Evolutionary conservation across 2,888 invertebrate genomes (phyloP), one percentile per base, ranked within the genome.

Genomic region (Arrhopalites spinosus): DNA sequence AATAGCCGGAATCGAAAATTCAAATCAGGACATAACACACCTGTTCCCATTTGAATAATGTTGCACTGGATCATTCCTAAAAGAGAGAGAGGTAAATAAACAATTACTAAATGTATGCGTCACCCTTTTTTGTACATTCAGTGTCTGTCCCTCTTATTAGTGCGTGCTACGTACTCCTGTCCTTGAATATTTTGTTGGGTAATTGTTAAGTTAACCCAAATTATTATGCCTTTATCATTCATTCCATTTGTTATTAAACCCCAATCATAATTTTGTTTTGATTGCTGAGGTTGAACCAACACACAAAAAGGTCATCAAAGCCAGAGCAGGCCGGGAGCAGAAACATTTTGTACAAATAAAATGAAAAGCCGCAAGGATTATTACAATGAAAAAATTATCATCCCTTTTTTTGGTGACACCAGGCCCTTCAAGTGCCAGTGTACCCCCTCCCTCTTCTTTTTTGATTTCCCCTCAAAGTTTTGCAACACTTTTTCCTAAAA

Each of bases 241-340:
- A 11, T 7, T 36, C 3, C 36, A 3, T 7, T 8, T 53, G 23
- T 53, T 30, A 36, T 64, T 50, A 56, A 50, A n/a, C n/a, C n/a
- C 29, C 17, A 30, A 53, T 25, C 56, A 29, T 70, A 70, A 70
- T 70, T 70, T 30, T 56, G 20, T 70, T 70, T 70, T 70, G 70
- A 70, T 70, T 70, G 59, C 20, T n/a, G 70, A 70, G 70, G 70
- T 29, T 30, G 70, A 36, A 29, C 56, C 27, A 47, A 17, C 1
- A 64, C n/a, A 17, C 2, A 30, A 64, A 20, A 20, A 30, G 64
- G 36, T 36, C 36, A 11, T 36, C 36, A 36, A 11, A 11, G 11
- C 36, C 36, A 36, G 36, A 45, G 53, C 53, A 2, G 8, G 3
- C n/a, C 17, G 53, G 23, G 7, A 53, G 23, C 53, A 53, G 17